phyloP scores from a whole-genome alignment of 2,888 invertebrate genomes.

The Epirrhoe alternata region DNA sequence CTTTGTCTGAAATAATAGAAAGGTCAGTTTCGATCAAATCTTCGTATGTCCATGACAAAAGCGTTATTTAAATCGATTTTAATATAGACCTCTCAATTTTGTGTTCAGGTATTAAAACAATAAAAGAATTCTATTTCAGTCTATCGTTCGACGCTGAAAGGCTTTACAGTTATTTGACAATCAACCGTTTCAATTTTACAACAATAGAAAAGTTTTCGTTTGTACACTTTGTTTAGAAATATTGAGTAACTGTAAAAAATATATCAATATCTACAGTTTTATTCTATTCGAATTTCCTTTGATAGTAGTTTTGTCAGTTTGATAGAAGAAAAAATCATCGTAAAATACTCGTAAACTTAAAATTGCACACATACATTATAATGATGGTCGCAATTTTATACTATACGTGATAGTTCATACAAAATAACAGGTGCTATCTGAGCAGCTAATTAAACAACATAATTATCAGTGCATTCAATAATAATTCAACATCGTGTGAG shows the following conservation, averaged over 20 bases:
- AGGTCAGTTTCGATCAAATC: neutral
- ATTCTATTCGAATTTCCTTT: neutral
- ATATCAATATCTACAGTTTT: neutral
- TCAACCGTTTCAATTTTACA: slow-evolving; percentile 9
- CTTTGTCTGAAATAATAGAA: too few relatives aligned
- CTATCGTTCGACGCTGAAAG: neutral
- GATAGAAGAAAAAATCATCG: neutral
- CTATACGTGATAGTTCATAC: neutral
- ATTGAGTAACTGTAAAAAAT: neutral
- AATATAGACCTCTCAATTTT: slow-evolving; percentile 10
- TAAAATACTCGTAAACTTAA: neutral
- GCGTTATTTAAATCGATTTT: neutral
- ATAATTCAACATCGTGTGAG: slow-evolving; percentile 24
- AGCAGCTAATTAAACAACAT: slow-evolving; percentile 12
- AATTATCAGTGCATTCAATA: slow-evolving; percentile 18
- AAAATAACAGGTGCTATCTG: slow-evolving; percentile 7
- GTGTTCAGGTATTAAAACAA: neutral
- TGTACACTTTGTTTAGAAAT: neutral
- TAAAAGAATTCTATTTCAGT: slow-evolving; percentile 12
- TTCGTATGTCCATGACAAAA: neutral
- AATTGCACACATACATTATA: neutral
- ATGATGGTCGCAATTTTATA: neutral
- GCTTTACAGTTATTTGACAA: neutral
- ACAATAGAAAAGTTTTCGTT: slow-evolving; percentile 1
- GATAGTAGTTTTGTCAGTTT: neutral